Evolutionary conservation across 1,140 invertebrate species (phyloP).

Genomic region (Neelides sp.): DNA sequence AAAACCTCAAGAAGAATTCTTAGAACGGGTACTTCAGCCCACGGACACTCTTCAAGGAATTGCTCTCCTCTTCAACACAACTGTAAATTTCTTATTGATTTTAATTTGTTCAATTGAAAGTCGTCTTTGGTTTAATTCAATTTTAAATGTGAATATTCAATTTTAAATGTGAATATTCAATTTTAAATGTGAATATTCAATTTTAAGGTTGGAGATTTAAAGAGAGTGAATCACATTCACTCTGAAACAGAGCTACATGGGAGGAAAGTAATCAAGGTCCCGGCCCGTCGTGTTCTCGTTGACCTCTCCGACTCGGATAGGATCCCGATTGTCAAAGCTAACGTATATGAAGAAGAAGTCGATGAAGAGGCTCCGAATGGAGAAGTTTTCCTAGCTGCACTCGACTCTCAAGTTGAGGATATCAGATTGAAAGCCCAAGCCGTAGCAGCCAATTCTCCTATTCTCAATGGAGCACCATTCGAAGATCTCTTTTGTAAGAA

Average conservation of each 20-base stretch:
- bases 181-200: not conserved
- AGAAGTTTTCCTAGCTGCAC: conserved; percentile 22
- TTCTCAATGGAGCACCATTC: conserved; percentile 20
- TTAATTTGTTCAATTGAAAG: too few relatives aligned
- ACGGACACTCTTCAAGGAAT: conserved; percentile 29
- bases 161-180: too few relatives aligned
- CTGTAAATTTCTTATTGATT: conserved; percentile 25
- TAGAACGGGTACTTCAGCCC: conserved; percentile 22
- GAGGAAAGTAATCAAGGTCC: conserved; percentile 26
- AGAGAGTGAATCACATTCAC: conserved; percentile 25
- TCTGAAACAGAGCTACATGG: conserved; percentile 24
- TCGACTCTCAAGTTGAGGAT: conserved; percentile 24
- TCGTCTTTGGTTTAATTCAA: too few relatives aligned
- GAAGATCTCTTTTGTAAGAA: conserved; percentile 18
- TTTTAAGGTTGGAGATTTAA: conserved; percentile 28
- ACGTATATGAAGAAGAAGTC: conserved; percentile 4
- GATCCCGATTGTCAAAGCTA: not conserved
- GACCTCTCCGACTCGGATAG: not conserved
- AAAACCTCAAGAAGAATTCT: conserved; percentile 23
- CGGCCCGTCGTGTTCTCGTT: conserved; percentile 8
- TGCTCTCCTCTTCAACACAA: conserved; percentile 28
- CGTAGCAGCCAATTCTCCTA: conserved; percentile 24
- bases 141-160: too few relatives aligned
- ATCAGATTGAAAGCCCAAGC: conserved; percentile 24
- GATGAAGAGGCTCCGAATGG: conserved; percentile 13